A percentile compares a stretch with the other conserved stretches of the same genome.
Evolutionary conservation across 2,797 vertebrate genomes (phyloP).

Genomic region (Schizothorax lantsangensis): DNA sequence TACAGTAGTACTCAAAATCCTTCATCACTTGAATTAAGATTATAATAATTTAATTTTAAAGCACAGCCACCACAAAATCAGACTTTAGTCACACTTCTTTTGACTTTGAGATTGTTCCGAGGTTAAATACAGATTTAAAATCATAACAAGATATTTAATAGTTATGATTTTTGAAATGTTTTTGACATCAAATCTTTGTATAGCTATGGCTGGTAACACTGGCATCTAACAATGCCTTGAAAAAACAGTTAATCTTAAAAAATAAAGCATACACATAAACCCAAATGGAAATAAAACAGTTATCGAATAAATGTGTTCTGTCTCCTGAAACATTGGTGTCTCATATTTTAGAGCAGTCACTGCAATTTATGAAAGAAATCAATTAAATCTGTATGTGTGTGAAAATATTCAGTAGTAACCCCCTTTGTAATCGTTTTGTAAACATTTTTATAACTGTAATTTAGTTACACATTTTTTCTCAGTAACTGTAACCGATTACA

Average conservation of each 20-base stretch:
- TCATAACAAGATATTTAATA: background rate
- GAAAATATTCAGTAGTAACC: no score
- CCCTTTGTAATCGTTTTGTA: no score
- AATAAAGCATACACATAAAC: no score
- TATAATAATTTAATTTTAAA: background rate
- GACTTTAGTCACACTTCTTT: background rate
- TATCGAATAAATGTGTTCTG: no score
- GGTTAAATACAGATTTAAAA: background rate
- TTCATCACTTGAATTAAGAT: background rate
- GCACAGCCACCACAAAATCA: background rate
- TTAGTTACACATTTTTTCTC: background rate
- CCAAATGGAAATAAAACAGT: background rate
- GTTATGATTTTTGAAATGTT: background rate
- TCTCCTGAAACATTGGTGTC: background rate
- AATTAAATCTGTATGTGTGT: background rate
- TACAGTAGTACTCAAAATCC: background rate
- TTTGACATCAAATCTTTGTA: background rate
- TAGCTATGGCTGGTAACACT: background rate
- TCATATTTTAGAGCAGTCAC: background rate
- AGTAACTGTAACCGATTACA: background rate
- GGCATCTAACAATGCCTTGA: no score
- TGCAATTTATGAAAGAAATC: background rate
- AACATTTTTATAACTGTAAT: background rate
- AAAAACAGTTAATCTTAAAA: no score
- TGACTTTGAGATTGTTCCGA: no score